phyloP scores from a whole-genome alignment of 2,888 invertebrate genomes.

The Argyresthia albistria region DNA sequence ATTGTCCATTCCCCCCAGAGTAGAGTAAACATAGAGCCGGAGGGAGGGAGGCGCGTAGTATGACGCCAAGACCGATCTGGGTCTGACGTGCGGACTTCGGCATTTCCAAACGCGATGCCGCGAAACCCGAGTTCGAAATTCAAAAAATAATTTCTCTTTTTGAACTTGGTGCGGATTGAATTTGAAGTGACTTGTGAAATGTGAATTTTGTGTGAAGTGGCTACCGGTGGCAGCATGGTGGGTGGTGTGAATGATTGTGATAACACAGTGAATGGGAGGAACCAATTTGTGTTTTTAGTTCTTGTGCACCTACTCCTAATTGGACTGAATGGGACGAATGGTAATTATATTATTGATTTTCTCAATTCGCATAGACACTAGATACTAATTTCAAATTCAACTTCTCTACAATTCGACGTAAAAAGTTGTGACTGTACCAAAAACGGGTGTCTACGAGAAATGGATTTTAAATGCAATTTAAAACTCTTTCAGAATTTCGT shows the following conservation, averaged over 20 bases:
- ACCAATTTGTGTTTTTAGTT: slow-evolving; percentile 66
- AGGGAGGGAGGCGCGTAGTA: slow-evolving; percentile 62
- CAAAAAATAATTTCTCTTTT: slow-evolving; percentile 11
- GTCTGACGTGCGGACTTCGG: slow-evolving; percentile 40
- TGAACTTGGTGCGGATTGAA: neutral
- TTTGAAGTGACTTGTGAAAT: neutral
- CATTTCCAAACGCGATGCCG: slow-evolving; percentile 26
- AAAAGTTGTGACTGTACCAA: too few species aligned
- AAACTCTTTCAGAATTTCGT: too few species aligned
- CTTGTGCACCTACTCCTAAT: slow-evolving; percentile 67
- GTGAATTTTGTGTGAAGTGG: slow-evolving; percentile 44
- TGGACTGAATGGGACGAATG: slow-evolving; percentile 68
- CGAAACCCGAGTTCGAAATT: slow-evolving; percentile 41
- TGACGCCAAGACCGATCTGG: slow-evolving; percentile 44
- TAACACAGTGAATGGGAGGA: slow-evolving; percentile 65
- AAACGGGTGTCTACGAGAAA: too few species aligned
- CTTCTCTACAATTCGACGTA: too few species aligned
- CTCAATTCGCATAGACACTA: too few species aligned
- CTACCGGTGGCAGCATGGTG: slow-evolving; percentile 68
- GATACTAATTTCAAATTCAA: too few species aligned
- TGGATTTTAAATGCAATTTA: too few species aligned
- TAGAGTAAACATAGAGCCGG: slow-evolving; percentile 52
- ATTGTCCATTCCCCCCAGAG: slow-evolving; percentile 41
- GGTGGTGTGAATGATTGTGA: slow-evolving; percentile 68
- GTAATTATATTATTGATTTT: slow-evolving; percentile 24